Base-by-base conservation (phyloP, 2,888 invertebrate species). In the Cepaea hortensis region DNA sequence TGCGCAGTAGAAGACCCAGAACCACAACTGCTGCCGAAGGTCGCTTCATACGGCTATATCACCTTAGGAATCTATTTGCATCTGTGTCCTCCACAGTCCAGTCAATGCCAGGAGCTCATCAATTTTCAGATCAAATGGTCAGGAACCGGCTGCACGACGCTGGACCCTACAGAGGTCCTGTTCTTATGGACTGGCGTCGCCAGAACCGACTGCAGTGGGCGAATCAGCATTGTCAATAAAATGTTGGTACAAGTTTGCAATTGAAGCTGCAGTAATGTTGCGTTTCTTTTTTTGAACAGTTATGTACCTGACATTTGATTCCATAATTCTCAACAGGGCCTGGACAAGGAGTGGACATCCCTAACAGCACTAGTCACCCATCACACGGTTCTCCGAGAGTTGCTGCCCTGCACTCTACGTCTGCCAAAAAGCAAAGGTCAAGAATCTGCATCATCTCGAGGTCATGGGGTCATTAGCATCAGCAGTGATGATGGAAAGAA, bases 331-430 rank as follows among this genome's bases (percentile, higher is more conserved):
- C 89, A 95, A 3, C 96, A 99, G 98, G 99, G 99, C 88, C 98
- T 98, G 95, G 98, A 98, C 90, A 99, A 99, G 95, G 98, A 98
- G 95, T 99, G 99, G 96, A 96, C 97, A 68, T 97, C 97, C 84
- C 95, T 99, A 92, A 96, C 97, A 46, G 97, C 98, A 23, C 96
- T 99, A 91, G 98, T 99, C 94, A 98, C 98, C 88, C 99, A 99
- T 95, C 98, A 99, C 95, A 98, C 98, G 90, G 98, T 99, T 91
- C 98, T 99, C 98, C 98, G 98, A 79, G 98, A 99, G 95, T 96
- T 98, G 93, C 96, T 99, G 93, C 99, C 99, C 1, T 98, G 98
- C 94, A 97, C 98, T 76, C 96, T 99, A 91, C 90, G 92, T 50
- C 90, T 95, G 87, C 94, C 94, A n/a, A 87, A 87, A 77, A 77